phyloP scores from a whole-genome alignment of 2,797 vertebrate species.

The Bucorvus abyssinicus region DNA sequence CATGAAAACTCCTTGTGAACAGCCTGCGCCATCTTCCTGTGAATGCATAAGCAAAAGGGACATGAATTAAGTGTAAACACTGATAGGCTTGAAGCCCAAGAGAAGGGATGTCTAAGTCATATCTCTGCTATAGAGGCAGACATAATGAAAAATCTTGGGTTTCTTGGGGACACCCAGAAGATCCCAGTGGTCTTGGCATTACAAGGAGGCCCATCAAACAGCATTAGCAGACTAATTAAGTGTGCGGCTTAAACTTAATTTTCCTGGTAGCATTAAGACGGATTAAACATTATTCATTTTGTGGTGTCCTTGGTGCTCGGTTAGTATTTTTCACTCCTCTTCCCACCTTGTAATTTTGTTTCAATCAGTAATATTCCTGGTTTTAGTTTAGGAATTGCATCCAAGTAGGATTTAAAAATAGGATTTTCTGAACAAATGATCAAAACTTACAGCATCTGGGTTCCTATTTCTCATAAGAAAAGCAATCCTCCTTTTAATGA shows the following conservation, averaged over 20 bases:
- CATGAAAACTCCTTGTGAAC: not conserved
- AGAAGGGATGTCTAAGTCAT: not conserved
- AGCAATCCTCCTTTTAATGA: not conserved
- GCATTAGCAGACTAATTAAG: constrained; percentile 66
- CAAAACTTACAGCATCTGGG: not conserved
- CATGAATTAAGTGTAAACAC: constrained; percentile 12
- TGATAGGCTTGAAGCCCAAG: not conserved
- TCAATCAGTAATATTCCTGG: constrained; percentile 2
- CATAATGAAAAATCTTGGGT: constrained; percentile 40
- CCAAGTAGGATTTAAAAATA: constrained; percentile 7
- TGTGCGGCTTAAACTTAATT: constrained; percentile 67
- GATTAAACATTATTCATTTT: constrained; percentile 60
- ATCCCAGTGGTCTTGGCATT: constrained; percentile 51
- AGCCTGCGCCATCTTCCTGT: not conserved
- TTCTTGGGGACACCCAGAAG: constrained; percentile 43
- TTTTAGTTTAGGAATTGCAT: not conserved
- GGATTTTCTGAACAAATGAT: constrained; percentile 50
- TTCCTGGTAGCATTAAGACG: constrained; percentile 45
- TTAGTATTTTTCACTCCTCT: constrained; percentile 24
- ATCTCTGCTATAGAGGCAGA: constrained; percentile 14
- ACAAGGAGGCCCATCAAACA: constrained; percentile 36
- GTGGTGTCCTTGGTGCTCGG: constrained; percentile 40
- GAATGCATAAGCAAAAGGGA: not conserved
- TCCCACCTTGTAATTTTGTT: constrained; percentile 49
- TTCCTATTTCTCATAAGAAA: constrained; percentile 10